Conservation (phyloP, 2,113 vertebrate species). For the Columbina picui region DNA sequence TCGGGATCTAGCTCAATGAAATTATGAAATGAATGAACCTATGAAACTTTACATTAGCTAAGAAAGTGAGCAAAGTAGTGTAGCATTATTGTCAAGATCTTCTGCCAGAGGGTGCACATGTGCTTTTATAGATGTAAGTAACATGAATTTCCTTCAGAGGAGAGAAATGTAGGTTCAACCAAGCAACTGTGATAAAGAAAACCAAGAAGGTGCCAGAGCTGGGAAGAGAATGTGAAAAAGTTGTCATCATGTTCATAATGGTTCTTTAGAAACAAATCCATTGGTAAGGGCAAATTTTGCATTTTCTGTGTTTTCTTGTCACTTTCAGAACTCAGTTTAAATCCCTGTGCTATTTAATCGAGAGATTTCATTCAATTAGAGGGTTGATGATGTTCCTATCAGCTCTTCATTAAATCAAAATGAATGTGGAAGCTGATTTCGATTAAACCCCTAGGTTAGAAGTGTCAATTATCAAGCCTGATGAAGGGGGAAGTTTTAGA, state of each 20-base stretch:
- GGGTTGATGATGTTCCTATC: background rate
- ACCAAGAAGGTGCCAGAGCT: background rate
- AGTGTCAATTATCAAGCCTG: background rate
- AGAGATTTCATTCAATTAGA: background rate
- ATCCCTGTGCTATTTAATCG: background rate
- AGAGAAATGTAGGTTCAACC: background rate
- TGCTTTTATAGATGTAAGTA: background rate
- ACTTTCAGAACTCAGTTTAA: background rate
- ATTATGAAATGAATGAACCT: too few relatives aligned
- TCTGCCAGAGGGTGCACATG: accelerated
- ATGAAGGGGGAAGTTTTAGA: background rate
- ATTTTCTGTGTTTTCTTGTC: background rate
- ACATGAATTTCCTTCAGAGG: background rate
- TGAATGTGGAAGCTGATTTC: background rate
- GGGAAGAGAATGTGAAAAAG: background rate
- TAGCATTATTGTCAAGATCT: background rate
- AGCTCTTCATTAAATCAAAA: background rate
- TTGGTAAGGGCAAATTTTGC: background rate
- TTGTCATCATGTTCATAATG: background rate
- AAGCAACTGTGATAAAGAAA: background rate
- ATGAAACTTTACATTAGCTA: background rate
- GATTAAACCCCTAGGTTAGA: background rate
- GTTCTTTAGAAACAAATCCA: background rate
- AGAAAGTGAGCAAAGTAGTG: background rate
- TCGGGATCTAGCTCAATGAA: background rate